phyloP scores from a whole-genome alignment of 1,140 invertebrate species.

The Aphis craccivora region DNA sequence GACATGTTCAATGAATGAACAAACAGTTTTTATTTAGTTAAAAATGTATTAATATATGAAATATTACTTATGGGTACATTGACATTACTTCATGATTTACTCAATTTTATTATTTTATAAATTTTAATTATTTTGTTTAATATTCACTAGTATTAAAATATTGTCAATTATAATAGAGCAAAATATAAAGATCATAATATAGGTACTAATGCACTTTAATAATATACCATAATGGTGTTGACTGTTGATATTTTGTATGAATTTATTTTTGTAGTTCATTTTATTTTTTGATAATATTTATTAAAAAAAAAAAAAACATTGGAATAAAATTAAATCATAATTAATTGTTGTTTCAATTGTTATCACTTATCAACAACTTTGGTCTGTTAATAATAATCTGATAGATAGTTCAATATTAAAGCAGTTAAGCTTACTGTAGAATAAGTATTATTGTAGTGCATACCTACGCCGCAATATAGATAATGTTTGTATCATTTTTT shows the following conservation, averaged over 20 bases:
- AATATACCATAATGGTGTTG: background rate
- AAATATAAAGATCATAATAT: background rate
- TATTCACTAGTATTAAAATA: background rate
- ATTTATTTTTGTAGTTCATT: background rate
- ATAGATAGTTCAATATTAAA: background rate
- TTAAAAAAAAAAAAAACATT: background rate
- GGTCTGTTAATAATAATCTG: background rate
- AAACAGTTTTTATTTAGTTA: background rate
- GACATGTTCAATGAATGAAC: too few species aligned
- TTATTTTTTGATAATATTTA: background rate
- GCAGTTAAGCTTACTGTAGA: background rate
- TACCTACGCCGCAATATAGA: background rate
- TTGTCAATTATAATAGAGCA: background rate
- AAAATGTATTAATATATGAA: background rate
- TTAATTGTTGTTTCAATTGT: background rate
- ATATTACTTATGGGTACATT: background rate
- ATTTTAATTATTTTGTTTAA: background rate
- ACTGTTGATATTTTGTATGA: background rate
- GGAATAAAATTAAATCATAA: background rate
- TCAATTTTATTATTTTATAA: background rate
- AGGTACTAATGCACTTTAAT: background rate
- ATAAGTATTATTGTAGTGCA: background rate
- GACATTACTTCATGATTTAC: background rate
- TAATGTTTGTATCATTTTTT: background rate
- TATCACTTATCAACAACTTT: background rate